phyloP scores from a whole-genome alignment of 1,140 invertebrate species.

The Trichoplusia ni region DNA sequence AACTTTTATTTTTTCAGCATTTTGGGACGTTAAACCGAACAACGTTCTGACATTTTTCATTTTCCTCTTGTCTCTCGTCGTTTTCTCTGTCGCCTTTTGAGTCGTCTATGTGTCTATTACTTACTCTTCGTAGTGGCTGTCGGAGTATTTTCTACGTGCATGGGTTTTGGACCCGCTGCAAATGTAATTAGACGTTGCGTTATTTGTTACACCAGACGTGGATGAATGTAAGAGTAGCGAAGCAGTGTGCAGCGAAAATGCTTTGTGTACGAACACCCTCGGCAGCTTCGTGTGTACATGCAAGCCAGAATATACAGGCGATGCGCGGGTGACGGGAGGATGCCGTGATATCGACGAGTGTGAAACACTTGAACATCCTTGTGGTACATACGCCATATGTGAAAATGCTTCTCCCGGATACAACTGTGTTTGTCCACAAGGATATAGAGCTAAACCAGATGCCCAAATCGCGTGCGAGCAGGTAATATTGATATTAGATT shows the following conservation, averaged over 20 bases:
- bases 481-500: slow-evolving; percentile 69
- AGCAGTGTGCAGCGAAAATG: slow-evolving; percentile 90
- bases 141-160: slow-evolving; percentile 66
- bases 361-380: slow-evolving; percentile 88
- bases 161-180: slow-evolving; percentile 29
- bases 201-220: slow-evolving; percentile 87
- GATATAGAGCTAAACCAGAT: slow-evolving; percentile 91
- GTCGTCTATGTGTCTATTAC: slow-evolving; percentile 56
- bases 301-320: slow-evolving; percentile 91
- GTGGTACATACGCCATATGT: slow-evolving; percentile 93
- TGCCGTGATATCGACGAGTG: slow-evolving; percentile 97
- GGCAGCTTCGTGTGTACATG: slow-evolving; percentile 93
- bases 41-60: slow-evolving; percentile 26
- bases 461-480: slow-evolving; percentile 93
- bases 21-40: neutral
- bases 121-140: slow-evolving; percentile 75
- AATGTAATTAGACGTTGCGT: slow-evolving; percentile 67
- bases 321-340: slow-evolving; percentile 86
- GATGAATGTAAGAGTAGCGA: slow-evolving; percentile 92
- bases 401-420: slow-evolving; percentile 93
- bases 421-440: slow-evolving; percentile 93
- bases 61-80: slow-evolving; percentile 39
- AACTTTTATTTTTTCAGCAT: neutral
- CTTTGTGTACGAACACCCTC: slow-evolving; percentile 92
- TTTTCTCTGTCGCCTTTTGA: slow-evolving; percentile 46